A percentile compares a stretch with the other conserved stretches of the same genome.
phyloP scores from a whole-genome alignment of 2,113 vertebrate genomes.

The Isichthys henryi region DNA sequence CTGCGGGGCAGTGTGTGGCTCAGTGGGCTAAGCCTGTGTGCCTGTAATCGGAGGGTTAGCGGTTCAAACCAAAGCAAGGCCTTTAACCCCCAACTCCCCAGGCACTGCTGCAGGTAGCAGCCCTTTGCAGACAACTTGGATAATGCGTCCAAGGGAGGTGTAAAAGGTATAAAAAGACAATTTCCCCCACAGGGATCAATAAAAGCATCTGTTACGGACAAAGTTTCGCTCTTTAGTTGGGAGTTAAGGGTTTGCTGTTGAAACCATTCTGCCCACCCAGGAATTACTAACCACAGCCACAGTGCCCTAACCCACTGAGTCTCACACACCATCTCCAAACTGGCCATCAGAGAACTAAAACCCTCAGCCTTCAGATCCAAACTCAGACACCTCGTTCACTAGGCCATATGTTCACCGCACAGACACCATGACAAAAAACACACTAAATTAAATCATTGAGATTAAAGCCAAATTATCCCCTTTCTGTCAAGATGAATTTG shows the following conservation, averaged over 20 bases:
- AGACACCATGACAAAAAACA: conserved; percentile 37
- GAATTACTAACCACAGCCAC: neutral
- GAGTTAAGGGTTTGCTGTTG: neutral
- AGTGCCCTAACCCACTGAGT: neutral
- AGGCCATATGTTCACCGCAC: neutral
- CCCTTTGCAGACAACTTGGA: too few species aligned
- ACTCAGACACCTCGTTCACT: neutral
- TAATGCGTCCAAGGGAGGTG: too few species aligned
- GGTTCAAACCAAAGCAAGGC: too few species aligned
- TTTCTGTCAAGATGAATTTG: neutral
- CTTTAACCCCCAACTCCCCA: too few species aligned
- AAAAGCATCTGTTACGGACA: neutral
- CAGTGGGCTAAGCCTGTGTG: too few species aligned
- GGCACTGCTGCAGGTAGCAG: too few species aligned
- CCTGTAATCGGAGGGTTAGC: too few species aligned
- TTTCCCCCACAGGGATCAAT: too few species aligned
- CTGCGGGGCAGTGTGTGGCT: neutral
- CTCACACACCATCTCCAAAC: neutral
- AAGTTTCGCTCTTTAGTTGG: neutral
- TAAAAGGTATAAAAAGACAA: too few species aligned
- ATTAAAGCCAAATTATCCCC: conserved; percentile 25
- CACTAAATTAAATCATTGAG: conserved; percentile 42
- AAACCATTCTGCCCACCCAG: neutral
- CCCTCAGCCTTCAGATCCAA: neutral
- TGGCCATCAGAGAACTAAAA: neutral